Percentiles rank a stretch among this genome's conserved stretches.
These are phyloP conservation scores for Oedothorax gibbosus DNA, from an alignment of 1,140 invertebrate species.

Conservation along the genomic window DNA sequence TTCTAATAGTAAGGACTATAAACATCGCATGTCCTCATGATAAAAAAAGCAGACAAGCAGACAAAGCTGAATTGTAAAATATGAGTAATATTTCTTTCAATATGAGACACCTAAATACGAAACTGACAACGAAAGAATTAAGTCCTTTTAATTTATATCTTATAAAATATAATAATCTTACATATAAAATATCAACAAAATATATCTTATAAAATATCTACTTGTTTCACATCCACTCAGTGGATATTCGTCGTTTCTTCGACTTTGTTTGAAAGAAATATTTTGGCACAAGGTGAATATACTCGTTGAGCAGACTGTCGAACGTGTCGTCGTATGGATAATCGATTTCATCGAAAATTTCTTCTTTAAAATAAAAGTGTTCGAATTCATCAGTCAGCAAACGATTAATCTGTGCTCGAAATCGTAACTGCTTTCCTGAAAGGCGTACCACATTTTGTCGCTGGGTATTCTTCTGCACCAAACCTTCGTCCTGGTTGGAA, in stretches of 20 bases:
- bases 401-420: background rate
- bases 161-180: background rate
- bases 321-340: background rate
- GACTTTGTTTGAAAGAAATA: conserved; percentile 12
- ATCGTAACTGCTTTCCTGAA: background rate
- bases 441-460: background rate
- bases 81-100: too few relatives aligned
- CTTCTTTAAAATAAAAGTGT: background rate
- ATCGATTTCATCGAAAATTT: too few relatives aligned
- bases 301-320: background rate
- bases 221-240: background rate
- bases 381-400: background rate
- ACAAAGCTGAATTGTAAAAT: too few relatives aligned
- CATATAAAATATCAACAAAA: background rate
- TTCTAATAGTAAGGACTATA: too few relatives aligned
- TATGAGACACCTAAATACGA: too few relatives aligned
- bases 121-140: too few relatives aligned
- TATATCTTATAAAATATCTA: background rate
- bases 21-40: too few relatives aligned
- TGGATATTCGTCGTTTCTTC: conserved; percentile 21
- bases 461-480: background rate
- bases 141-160: too few relatives aligned
- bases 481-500: too few relatives aligned
- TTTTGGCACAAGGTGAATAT: background rate
- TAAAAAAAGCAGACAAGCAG: too few relatives aligned